A percentile compares a stretch with the other conserved stretches of the same genome.
These are phyloP conservation scores for Crotalus horridus DNA, from an alignment of 2,113 vertebrate genomes.

Conservation along the genomic window DNA sequence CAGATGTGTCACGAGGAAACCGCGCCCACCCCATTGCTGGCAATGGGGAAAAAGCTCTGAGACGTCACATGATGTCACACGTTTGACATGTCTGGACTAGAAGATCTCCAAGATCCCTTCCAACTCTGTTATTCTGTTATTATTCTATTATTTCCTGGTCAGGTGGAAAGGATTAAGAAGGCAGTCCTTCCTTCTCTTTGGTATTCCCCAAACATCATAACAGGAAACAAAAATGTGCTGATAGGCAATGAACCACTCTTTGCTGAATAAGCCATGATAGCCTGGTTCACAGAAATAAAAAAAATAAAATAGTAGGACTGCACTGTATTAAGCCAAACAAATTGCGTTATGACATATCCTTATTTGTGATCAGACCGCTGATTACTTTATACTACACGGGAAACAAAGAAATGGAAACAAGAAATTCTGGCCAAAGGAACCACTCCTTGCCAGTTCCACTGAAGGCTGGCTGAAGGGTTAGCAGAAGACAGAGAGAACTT, in stretches of 20 bases:
- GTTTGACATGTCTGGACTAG: background rate
- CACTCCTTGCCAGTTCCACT: background rate
- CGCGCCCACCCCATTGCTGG: no score
- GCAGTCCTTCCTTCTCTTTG: background rate
- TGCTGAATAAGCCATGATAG: background rate
- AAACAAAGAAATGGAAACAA: background rate
- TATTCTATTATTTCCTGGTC: background rate
- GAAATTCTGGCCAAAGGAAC: background rate
- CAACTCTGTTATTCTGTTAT: background rate
- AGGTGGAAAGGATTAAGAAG: background rate
- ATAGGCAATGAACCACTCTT: background rate
- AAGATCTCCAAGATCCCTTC: background rate
- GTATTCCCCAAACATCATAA: background rate
- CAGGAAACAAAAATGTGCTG: background rate
- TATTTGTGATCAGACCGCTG: background rate
- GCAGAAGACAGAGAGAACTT: background rate
- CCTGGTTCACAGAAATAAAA: background rate
- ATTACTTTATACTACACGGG: background rate
- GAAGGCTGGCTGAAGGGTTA: background rate
- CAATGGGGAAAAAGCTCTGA: no score
- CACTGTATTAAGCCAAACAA: background rate
- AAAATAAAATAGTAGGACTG: background rate
- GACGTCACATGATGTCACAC: no score
- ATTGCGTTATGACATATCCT: background rate
- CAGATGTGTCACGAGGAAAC: no score